Evolutionary conservation across 1,140 invertebrate genomes (phyloP), one percentile per base, ranked within the genome.

Genomic region (Diorhabda sublineata): DNA sequence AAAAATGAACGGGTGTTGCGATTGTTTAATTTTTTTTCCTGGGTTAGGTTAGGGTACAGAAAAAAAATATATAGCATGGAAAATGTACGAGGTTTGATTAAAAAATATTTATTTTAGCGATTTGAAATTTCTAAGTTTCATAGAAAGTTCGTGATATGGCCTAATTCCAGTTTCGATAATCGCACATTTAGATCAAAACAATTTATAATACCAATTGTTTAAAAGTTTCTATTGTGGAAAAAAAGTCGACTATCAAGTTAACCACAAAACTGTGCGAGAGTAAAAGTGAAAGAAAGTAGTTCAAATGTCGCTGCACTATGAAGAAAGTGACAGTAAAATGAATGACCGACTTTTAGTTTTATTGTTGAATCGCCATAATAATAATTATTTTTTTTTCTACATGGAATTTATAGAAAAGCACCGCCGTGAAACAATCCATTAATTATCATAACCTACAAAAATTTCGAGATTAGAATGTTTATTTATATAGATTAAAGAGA

Each of bases 211-310:
- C 26, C 26, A 26, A 26, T 26, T 26, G 26, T 26, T 26, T 26
- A 26, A 26, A 26, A 26, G 26, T 26, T 26, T 26, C 26, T 26
- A 26, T 26, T 26, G 26, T 62, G 61, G 45, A 42, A 45, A 62
- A 62, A 8, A 45, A 62, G n/a, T 8, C 61, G 45, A 62, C 11
- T 44, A 47, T 8, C n/a, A n/a, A 45, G 0, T 42, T 11, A 8
- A 26, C 26, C 26, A 26, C 26, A 26, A 26, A 26, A 26, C 26
- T 26, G 47, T 52, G 47, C 47, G 47, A 52, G 47, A 52, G 47
- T 52, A 52, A 52, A 52, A 52, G 47, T 52, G 47, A 52, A 52
- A 52, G 47, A 52, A 52, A 52, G 47, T 52, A 52, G 47, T 52
- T n/a, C 47, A 52, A 52, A n/a, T n/a, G 47, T 52, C 47, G 47